These are phyloP conservation scores for Lithophane socia DNA, from an alignment of 2,888 invertebrate genomes.

Conservation along the genomic window DNA sequence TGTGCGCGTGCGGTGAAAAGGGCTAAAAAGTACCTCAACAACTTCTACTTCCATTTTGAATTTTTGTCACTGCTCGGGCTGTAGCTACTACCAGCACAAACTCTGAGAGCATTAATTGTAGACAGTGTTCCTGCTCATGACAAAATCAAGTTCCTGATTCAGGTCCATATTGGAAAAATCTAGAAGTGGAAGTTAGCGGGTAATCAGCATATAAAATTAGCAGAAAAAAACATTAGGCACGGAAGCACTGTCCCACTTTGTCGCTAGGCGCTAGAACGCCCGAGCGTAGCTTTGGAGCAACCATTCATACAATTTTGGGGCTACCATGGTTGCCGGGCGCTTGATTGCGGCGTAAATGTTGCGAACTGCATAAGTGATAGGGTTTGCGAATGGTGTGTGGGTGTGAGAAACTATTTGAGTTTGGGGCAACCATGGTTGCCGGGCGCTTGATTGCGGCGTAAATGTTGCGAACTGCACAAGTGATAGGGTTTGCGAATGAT, in stretches of 20 bases:
- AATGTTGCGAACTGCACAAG: slow-evolving; percentile 15
- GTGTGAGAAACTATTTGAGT: slow-evolving; percentile 32
- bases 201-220: background rate
- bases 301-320: too few species aligned
- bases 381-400: background rate
- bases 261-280: background rate
- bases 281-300: too few species aligned
- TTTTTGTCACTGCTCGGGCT: background rate
- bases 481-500: slow-evolving; percentile 3
- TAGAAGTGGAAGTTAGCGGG: background rate
- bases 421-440: too few species aligned
- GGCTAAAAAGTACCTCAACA: background rate
- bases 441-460: background rate
- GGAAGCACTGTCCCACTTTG: slow-evolving; percentile 28
- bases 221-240: slow-evolving; percentile 12
- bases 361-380: slow-evolving; percentile 24
- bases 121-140: background rate
- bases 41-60: background rate
- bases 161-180: background rate
- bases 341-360: background rate
- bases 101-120: background rate
- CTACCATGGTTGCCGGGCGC: too few species aligned
- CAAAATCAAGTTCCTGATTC: background rate
- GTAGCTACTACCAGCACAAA: background rate
- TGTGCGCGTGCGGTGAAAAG: background rate